A percentile compares a stretch with the other conserved stretches of the same genome.
Evolutionary conservation across 2,797 vertebrate species (phyloP).

Genomic region (Characodon lateralis): DNA sequence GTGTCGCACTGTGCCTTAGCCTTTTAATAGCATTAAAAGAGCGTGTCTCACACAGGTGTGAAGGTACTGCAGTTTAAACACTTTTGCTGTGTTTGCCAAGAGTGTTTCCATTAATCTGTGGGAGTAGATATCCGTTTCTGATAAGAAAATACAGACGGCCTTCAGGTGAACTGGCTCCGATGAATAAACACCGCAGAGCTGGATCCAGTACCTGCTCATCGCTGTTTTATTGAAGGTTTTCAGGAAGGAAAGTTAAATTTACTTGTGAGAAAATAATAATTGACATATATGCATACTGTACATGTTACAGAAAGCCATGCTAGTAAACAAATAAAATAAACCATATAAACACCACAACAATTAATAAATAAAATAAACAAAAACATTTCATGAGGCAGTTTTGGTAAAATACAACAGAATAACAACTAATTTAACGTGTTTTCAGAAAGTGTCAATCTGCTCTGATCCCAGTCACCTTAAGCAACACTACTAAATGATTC

Average conservation of each 20-base stretch:
- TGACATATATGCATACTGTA: too few species aligned
- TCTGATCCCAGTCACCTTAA: too few species aligned
- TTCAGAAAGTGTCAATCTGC: too few species aligned
- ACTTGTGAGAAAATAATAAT: not conserved
- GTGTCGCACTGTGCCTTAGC: slow-evolving; percentile 36
- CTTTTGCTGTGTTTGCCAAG: slow-evolving; percentile 25
- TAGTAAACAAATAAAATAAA: not conserved
- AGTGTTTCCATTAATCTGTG: slow-evolving; percentile 46
- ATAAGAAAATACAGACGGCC: slow-evolving; percentile 10
- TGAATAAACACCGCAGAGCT: slow-evolving; percentile 22
- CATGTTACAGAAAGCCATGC: not conserved
- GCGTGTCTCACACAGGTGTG: slow-evolving; percentile 47
- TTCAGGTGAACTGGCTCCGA: slow-evolving; percentile 17
- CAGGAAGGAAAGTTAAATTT: not conserved
- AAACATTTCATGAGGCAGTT: not conserved
- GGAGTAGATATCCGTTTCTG: slow-evolving; percentile 24
- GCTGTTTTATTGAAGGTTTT: not conserved
- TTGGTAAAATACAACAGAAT: too few species aligned
- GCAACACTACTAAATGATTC: too few species aligned
- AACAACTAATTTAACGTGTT: too few species aligned
- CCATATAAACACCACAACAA: not conserved
- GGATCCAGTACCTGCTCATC: not conserved
- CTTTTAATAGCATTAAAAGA: slow-evolving; percentile 62
- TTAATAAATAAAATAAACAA: not conserved
- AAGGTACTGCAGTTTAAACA: slow-evolving; percentile 42